These are phyloP conservation scores for Clytia hemisphaerica DNA, from an alignment of 30 jellyfish, hydroid and myxozoan genomes.

Conservation along the genomic window DNA sequence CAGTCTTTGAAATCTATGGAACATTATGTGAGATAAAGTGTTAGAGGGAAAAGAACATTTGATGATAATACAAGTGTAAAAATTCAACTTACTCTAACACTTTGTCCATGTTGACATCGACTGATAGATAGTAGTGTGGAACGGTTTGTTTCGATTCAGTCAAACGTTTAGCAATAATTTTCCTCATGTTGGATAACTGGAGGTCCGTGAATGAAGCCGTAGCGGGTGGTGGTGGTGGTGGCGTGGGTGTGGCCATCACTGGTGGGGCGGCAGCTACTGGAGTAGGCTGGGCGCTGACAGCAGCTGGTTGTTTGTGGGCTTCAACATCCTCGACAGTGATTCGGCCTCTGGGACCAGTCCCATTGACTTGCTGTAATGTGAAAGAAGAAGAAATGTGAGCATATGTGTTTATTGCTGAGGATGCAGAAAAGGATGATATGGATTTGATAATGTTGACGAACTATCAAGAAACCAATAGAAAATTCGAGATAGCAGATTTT, in stretches of 20 bases:
- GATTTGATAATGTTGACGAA: no score
- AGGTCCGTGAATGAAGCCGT: constrained; percentile 57
- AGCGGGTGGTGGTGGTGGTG: constrained; percentile 51
- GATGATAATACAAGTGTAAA: background rate
- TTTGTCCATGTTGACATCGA: constrained; percentile 83
- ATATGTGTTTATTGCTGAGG: background rate
- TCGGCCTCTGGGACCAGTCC: constrained; percentile 91
- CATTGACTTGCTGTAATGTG: constrained; percentile 34
- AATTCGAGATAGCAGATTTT: no score
- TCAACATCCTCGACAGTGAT: constrained; percentile 70
- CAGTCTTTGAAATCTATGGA: no score
- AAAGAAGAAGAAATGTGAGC: background rate
- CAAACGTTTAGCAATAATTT: constrained; percentile 86
- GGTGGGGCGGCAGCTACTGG: constrained; percentile 39
- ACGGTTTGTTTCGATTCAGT: constrained; percentile 86
- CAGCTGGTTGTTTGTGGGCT: constrained; percentile 20
- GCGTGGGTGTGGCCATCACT: constrained; percentile 16
- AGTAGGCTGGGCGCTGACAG: constrained; percentile 27
- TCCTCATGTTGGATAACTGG: constrained; percentile 68
- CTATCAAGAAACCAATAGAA: background rate
- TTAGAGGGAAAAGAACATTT: background rate
- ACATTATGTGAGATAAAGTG: no score
- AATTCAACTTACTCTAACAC: constrained; percentile 45
- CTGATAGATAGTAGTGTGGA: constrained; percentile 80
- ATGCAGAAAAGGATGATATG: background rate